Conservation (phyloP, 2,797 vertebrate species). For the Girardinus metallicus region DNA sequence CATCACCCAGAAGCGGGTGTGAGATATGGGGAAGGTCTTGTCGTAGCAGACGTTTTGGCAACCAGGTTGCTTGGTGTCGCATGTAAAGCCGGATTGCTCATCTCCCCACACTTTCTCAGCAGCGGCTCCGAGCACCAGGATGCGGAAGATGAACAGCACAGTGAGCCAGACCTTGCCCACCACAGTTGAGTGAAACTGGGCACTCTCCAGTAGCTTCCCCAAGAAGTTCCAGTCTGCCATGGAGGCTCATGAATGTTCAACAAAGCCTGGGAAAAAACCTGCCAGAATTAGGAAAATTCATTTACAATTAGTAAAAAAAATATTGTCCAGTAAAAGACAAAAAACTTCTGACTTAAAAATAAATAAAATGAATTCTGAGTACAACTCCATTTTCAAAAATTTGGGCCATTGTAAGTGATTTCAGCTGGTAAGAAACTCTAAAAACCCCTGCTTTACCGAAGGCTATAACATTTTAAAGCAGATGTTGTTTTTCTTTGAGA, state of each 20-base stretch:
- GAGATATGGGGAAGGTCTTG: conserved; percentile 91
- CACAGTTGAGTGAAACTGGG: conserved; percentile 90
- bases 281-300: neutral
- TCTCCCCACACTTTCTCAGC: conserved; percentile 91
- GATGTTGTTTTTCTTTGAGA: neutral
- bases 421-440: neutral
- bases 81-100: conserved; percentile 88
- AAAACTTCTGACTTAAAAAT: neutral
- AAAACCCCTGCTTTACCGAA: neutral
- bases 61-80: conserved; percentile 90
- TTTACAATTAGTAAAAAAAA: neutral
- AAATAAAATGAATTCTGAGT: neutral
- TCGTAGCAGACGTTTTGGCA: conserved; percentile 92
- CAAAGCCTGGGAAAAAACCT: conserved; percentile 54
- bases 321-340: neutral
- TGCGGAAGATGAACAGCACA: conserved; percentile 89
- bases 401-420: neutral
- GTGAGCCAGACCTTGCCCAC: conserved; percentile 92
- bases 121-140: conserved; percentile 85
- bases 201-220: conserved; percentile 87
- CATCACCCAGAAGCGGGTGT: conserved; percentile 93
- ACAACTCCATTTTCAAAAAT: neutral
- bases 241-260: conserved; percentile 42
- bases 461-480: neutral
- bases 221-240: conserved; percentile 91